Percentiles rank a stretch among this genome's conserved stretches.
Conservation (phyloP, 92 coral and sea anemone genomes). For the Paramuricea clavata region DNA sequence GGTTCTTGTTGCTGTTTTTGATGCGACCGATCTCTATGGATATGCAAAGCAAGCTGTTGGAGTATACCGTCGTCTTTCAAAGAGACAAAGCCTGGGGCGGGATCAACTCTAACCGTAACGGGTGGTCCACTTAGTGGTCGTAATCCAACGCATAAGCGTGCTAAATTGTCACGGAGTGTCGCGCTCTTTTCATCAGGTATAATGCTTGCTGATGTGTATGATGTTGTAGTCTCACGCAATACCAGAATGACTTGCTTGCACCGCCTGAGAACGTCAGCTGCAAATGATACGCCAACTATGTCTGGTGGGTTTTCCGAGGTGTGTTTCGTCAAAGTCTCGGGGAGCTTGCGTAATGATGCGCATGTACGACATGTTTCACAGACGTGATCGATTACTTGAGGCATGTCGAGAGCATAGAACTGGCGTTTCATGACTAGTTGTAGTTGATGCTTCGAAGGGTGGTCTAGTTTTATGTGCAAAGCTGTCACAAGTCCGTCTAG, state of each 20-base stretch:
- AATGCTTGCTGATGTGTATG: slow-evolving; percentile 53
- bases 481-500: slow-evolving; percentile 38
- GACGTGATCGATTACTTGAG: slow-evolving; percentile 37
- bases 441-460: slow-evolving; percentile 54
- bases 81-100: slow-evolving; percentile 29
- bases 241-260: slow-evolving; percentile 45
- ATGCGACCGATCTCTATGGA: slow-evolving; percentile 19
- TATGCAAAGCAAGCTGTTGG: slow-evolving; percentile 12
- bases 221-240: slow-evolving; percentile 45
- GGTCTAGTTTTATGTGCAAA: slow-evolving; percentile 43
- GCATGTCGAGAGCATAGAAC: slow-evolving; percentile 56
- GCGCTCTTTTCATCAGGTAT: slow-evolving; percentile 62
- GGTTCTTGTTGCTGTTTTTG: slow-evolving; percentile 27
- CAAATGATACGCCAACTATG: slow-evolving; percentile 19
- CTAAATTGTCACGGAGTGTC: neutral
- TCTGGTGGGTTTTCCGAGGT: slow-evolving; percentile 47
- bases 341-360: slow-evolving; percentile 34
- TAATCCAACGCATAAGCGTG: neutral
- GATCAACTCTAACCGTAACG: slow-evolving; percentile 10
- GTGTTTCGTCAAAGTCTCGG: neutral
- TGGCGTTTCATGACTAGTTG: slow-evolving; percentile 42
- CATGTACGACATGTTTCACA: slow-evolving; percentile 48
- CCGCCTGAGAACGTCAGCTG: neutral
- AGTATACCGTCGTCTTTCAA: neutral
- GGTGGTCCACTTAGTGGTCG: slow-evolving; percentile 22